phyloP scores from a whole-genome alignment of 1,140 invertebrate species.

The Rhopalosiphum maidis region DNA sequence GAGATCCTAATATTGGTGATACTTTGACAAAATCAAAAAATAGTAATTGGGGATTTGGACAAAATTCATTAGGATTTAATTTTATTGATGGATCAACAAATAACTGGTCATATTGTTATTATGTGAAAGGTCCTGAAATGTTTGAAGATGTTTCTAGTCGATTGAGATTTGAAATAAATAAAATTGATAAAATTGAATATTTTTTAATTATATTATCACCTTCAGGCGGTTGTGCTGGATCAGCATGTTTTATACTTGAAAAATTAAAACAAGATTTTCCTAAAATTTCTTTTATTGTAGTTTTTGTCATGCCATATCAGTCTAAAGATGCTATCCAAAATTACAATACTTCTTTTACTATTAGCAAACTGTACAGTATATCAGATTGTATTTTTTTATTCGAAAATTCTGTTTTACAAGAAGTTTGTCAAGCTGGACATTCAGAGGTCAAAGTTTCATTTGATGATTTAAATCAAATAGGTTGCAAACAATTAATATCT shows the following conservation, averaged over 20 bases:
- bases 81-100: slow-evolving; percentile 42
- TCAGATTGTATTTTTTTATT: slow-evolving; percentile 52
- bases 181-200: slow-evolving; percentile 45
- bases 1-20: slow-evolving; percentile 26
- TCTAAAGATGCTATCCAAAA: slow-evolving; percentile 56
- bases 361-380: slow-evolving; percentile 43
- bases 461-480: slow-evolving; percentile 44
- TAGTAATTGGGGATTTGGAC: slow-evolving; percentile 39
- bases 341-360: slow-evolving; percentile 48
- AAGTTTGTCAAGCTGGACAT: slow-evolving; percentile 51
- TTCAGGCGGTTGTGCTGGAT: slow-evolving; percentile 47
- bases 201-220: slow-evolving; percentile 50
- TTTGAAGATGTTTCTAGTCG: slow-evolving; percentile 48
- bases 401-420: slow-evolving; percentile 50
- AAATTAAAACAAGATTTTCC: slow-evolving; percentile 45
- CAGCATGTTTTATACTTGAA: slow-evolving; percentile 47
- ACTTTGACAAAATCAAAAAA: not conserved
- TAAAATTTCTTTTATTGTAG: slow-evolving; percentile 44
- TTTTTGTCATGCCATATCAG: slow-evolving; percentile 18
- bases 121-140: slow-evolving; percentile 49
- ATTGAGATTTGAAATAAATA: slow-evolving; percentile 38
- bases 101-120: slow-evolving; percentile 54
- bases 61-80: slow-evolving; percentile 50
- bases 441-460: slow-evolving; percentile 30
- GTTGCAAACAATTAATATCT: slow-evolving; percentile 35